These are phyloP conservation scores for Limosa lapponica DNA, from an alignment of 2,797 vertebrate species.

Conservation along the genomic window DNA sequence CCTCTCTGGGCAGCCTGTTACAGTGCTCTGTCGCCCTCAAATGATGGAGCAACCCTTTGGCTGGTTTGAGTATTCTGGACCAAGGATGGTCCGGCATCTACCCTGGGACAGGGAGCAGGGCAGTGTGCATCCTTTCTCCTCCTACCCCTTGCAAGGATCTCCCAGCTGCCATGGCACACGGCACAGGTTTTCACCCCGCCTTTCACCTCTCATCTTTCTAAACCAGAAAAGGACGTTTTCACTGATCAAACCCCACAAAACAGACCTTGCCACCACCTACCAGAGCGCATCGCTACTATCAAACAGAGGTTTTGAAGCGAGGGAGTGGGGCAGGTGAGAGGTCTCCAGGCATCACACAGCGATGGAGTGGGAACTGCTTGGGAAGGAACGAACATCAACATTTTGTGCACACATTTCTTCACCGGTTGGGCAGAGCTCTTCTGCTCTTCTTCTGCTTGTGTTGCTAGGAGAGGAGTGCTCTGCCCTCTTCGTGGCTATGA, in stretches of 20 bases:
- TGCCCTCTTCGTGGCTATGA: conserved; percentile 68
- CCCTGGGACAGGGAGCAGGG: background rate
- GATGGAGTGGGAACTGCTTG: background rate
- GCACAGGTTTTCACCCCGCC: accelerated
- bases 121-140: background rate
- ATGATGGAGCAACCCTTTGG: background rate
- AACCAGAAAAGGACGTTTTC: background rate
- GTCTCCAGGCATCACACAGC: background rate
- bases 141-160: background rate
- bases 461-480: conserved; percentile 74
- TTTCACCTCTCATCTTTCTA: background rate
- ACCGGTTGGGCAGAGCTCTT: conserved; percentile 61
- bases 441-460: conserved; percentile 56
- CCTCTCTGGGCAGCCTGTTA: background rate
- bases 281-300: accelerated
- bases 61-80: background rate
- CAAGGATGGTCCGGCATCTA: background rate
- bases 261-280: background rate
- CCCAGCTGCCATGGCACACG: accelerated
- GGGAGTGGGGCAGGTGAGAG: background rate
- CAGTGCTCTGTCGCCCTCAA: background rate
- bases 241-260: background rate
- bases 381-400: background rate
- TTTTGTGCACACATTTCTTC: background rate
- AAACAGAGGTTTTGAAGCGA: background rate